These are phyloP conservation scores for Caerostris extrusa DNA, from an alignment of 1,140 invertebrate genomes.

Conservation along the genomic window DNA sequence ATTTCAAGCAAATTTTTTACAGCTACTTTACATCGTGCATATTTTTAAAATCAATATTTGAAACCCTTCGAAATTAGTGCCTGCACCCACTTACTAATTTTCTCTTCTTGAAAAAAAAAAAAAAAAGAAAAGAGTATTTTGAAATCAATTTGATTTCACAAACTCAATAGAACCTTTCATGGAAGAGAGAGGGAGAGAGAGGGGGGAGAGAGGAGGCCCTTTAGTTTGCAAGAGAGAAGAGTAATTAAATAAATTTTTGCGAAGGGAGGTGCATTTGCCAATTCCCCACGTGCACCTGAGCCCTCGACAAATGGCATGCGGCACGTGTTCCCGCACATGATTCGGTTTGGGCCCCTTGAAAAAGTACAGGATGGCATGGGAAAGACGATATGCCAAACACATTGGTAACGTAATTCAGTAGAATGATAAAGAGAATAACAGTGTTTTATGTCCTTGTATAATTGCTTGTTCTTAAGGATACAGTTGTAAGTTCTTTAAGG, in stretches of 20 bases:
- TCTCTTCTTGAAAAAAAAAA: no score
- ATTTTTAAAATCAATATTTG: no score
- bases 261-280: slow-evolving; percentile 40
- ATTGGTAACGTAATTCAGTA: background rate
- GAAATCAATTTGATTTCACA: background rate
- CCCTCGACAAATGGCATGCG: slow-evolving; percentile 30
- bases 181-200: background rate
- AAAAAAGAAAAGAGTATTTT: background rate
- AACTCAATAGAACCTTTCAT: background rate
- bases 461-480: no score
- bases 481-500: no score
- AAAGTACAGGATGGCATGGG: background rate
- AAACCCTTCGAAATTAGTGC: no score
- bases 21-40: no score
- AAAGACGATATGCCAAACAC: background rate
- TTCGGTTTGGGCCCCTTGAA: background rate
- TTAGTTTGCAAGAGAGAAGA: background rate
- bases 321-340: slow-evolving; percentile 42
- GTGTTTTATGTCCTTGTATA: no score
- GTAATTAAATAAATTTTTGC: slow-evolving; percentile 68
- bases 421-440: no score
- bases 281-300: background rate
- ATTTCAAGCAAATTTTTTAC: no score
- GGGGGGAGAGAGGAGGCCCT: background rate
- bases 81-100: background rate